Percentiles rank a stretch among this genome's conserved stretches.
phyloP scores from a whole-genome alignment of 2,888 invertebrate species.

The Cephus rjabovi region DNA sequence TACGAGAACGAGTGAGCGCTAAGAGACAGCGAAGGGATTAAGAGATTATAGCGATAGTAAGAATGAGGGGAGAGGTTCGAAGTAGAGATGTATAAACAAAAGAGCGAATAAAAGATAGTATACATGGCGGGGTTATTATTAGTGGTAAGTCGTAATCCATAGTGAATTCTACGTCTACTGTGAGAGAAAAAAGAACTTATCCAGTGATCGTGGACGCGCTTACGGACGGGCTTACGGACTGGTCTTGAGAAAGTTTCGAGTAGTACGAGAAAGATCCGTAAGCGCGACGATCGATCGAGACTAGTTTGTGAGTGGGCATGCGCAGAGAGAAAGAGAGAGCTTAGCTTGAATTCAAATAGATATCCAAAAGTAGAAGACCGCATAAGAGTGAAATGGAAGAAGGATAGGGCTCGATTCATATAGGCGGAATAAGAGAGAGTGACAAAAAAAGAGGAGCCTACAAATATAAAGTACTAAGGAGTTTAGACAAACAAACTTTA shows the following conservation, averaged over 20 bases:
- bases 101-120: background rate
- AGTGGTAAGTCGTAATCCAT: background rate
- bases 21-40: background rate
- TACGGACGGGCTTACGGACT: background rate
- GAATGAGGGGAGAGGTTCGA: background rate
- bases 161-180: background rate
- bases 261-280: constrained; percentile 24
- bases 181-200: background rate
- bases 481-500: background rate
- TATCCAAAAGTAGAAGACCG: background rate
- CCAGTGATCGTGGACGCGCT: background rate
- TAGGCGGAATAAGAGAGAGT: background rate
- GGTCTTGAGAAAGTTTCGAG: constrained; percentile 20
- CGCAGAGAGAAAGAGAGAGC: constrained; percentile 8
- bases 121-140: background rate
- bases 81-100: background rate
- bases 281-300: constrained; percentile 3
- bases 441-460: background rate
- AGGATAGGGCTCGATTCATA: background rate
- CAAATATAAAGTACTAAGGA: background rate
- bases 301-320: background rate
- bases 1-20: background rate
- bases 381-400: background rate
- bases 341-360: background rate
- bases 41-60: background rate